A percentile compares a stretch with the other conserved stretches of the same genome.
These are phyloP conservation scores for Thoracochromis brauschi DNA, from an alignment of 2,113 vertebrate species.

Conservation along the genomic window DNA sequence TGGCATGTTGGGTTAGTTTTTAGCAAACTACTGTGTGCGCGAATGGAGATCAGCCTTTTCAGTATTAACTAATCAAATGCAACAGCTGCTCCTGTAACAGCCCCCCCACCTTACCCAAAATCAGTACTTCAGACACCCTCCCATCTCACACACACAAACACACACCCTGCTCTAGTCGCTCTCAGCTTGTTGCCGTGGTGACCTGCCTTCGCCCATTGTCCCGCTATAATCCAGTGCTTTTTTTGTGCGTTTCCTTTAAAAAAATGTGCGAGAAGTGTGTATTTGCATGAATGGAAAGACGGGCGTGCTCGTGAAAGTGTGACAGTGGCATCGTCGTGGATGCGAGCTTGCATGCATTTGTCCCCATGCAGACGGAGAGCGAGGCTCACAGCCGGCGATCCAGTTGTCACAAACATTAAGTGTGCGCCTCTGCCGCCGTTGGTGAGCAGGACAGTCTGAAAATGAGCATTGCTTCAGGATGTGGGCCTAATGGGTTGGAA, in stretches of 20 bases:
- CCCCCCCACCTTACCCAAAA: slow-evolving; percentile 11
- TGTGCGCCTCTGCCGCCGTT: neutral
- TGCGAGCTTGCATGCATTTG: slow-evolving; percentile 39
- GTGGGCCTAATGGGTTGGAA: slow-evolving; percentile 49
- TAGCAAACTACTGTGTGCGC: neutral
- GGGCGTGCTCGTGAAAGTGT: slow-evolving; percentile 6
- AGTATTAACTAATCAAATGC: slow-evolving; percentile 63
- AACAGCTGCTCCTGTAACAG: slow-evolving; percentile 63
- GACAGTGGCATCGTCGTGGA: slow-evolving; percentile 7
- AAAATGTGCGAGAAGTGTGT: slow-evolving; percentile 34
- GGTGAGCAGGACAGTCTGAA: slow-evolving; percentile 26
- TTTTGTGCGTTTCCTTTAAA: slow-evolving; percentile 13
- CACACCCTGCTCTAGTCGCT: slow-evolving; percentile 41
- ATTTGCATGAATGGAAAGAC: slow-evolving; percentile 54
- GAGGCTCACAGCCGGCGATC: slow-evolving; percentile 12
- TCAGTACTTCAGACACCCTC: slow-evolving; percentile 44
- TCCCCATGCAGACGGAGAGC: slow-evolving; percentile 7
- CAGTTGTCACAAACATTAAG: slow-evolving; percentile 37
- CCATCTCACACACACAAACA: slow-evolving; percentile 29
- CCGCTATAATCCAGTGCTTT: slow-evolving; percentile 49
- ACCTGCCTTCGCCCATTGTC: slow-evolving; percentile 66
- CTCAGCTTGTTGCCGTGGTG: slow-evolving; percentile 68
- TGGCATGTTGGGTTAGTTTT: slow-evolving; percentile 8
- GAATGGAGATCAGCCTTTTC: slow-evolving; percentile 3
- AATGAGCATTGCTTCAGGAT: slow-evolving; percentile 41